Conservation (phyloP, 2,113 vertebrate species). For the Chunga burmeisteri region DNA sequence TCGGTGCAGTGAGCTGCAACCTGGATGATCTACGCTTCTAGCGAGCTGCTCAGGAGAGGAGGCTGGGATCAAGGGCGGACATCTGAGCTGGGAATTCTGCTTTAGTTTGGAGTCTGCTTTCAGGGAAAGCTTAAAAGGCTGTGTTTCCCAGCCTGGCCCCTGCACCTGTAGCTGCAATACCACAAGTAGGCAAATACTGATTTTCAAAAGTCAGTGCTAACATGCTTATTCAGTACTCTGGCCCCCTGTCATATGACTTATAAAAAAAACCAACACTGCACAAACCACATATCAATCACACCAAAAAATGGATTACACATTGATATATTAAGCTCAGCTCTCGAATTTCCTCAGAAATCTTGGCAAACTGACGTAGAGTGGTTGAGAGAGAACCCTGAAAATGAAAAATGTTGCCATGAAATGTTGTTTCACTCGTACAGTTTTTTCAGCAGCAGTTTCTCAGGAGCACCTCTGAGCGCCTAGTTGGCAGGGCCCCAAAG, state of each 20-base stretch:
- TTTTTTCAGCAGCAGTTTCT: background rate
- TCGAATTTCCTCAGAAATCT: background rate
- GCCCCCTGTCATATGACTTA: background rate
- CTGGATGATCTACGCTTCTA: no score
- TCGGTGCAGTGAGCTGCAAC: fast-evolving
- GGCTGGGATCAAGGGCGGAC: background rate
- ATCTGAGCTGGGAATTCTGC: background rate
- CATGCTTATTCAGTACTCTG: fast-evolving
- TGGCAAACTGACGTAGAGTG: background rate
- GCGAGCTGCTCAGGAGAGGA: background rate
- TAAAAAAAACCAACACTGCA: background rate
- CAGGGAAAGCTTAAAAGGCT: background rate
- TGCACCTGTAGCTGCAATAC: background rate
- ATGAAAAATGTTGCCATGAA: background rate
- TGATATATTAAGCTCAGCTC: background rate
- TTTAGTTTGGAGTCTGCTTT: background rate
- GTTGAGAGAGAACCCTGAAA: background rate
- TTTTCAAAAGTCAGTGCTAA: background rate
- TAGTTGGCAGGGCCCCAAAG: background rate
- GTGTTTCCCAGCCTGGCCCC: background rate
- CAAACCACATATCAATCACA: background rate
- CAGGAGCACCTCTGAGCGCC: background rate
- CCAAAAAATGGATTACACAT: background rate
- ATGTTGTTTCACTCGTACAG: background rate
- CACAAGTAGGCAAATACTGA: no score